Conservation (phyloP, 2,797 vertebrate genomes). For the Anguilla marmorata region DNA sequence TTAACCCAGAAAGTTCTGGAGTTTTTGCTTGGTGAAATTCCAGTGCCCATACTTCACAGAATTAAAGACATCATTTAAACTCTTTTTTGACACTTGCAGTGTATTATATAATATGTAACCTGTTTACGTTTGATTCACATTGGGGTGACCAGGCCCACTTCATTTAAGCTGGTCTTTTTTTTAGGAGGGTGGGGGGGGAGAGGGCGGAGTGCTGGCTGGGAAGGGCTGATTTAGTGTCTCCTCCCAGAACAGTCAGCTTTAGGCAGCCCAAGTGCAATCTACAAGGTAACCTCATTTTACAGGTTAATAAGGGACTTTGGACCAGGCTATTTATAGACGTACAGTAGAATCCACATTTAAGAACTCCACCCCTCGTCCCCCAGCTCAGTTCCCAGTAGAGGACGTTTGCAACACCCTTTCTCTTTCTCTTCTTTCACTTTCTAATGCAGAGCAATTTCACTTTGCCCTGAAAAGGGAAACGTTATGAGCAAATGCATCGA, state of each 20-base stretch:
- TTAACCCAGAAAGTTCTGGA: background rate
- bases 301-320: constrained; percentile 72
- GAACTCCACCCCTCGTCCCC: constrained; percentile 67
- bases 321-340: constrained; percentile 72
- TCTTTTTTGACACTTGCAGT: background rate
- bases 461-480: constrained; percentile 71
- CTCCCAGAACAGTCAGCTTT: constrained; percentile 50
- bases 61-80: background rate
- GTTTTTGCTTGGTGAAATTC: background rate
- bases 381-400: constrained; percentile 59
- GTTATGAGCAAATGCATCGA: constrained; percentile 37
- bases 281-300: constrained; percentile 70
- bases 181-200: background rate
- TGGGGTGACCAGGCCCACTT: constrained; percentile 48
- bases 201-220: background rate
- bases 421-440: constrained; percentile 55
- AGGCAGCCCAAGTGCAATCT: constrained; percentile 54
- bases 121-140: constrained; percentile 54
- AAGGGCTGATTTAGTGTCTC: constrained; percentile 50
- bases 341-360: constrained; percentile 67
- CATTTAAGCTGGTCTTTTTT: constrained; percentile 34
- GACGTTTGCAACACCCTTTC: constrained; percentile 56
- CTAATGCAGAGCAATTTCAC: constrained; percentile 65
- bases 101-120: constrained; percentile 58
- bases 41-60: background rate